These are phyloP conservation scores for Aphelenchoides besseyi DNA, from an alignment of 1,140 invertebrate species.

Conservation along the genomic window DNA sequence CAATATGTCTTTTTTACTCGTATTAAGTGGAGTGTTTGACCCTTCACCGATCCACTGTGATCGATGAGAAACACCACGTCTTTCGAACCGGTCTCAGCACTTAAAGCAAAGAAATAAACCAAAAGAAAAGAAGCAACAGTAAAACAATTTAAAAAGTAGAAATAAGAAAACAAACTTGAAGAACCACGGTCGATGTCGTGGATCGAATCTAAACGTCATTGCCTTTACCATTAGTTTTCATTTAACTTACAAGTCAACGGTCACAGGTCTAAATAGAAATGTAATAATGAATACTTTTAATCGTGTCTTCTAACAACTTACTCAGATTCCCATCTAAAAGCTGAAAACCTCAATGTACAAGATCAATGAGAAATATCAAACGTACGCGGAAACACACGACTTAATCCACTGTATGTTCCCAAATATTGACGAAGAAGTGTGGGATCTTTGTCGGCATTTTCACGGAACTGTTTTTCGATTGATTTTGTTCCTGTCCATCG, in stretches of 20 bases:
- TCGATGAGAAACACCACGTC: constrained; percentile 48
- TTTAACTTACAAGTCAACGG: constrained; percentile 43
- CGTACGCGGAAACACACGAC: constrained; percentile 38
- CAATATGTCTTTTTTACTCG: constrained; percentile 32
- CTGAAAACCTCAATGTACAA: constrained; percentile 13
- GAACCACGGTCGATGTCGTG: constrained; percentile 47
- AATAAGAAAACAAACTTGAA: too few relatives aligned
- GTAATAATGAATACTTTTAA: too few relatives aligned
- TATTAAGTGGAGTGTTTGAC: constrained; percentile 41
- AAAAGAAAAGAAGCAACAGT: too few relatives aligned
- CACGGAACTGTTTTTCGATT: constrained; percentile 33
- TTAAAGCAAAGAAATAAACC: too few relatives aligned
- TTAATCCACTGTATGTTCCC: constrained; percentile 49
- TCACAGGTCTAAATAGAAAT: too few relatives aligned
- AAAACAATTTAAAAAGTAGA: too few relatives aligned
- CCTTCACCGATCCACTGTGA: constrained; percentile 45
- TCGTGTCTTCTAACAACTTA: too few relatives aligned
- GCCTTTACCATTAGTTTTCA: too few relatives aligned
- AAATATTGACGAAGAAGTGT: constrained; percentile 41
- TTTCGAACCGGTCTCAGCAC: constrained; percentile 39
- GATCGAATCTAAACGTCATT: too few relatives aligned
- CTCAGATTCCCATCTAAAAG: constrained; percentile 36
- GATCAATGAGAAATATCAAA: not conserved
- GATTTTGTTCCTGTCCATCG: constrained; percentile 34
- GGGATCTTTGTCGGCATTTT: constrained; percentile 34